These are phyloP conservation scores for Hyaena hyaena DNA, from an alignment of 2,113 vertebrate species.

Conservation along the genomic window DNA sequence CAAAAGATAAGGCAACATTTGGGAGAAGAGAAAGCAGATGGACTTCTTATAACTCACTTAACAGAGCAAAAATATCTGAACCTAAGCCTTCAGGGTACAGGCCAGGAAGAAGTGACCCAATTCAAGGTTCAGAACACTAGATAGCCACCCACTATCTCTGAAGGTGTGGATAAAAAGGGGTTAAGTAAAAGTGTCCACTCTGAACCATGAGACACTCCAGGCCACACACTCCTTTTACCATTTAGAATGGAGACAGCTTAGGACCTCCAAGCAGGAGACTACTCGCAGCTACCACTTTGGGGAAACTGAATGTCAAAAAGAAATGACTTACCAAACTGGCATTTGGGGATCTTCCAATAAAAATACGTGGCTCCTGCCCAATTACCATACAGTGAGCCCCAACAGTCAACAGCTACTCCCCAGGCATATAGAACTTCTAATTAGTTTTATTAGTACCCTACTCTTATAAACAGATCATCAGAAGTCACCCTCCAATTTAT, in stretches of 20 bases:
- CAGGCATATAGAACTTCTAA: rapidly evolving
- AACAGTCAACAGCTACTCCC: background rate
- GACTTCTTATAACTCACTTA: background rate
- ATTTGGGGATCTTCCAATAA: background rate
- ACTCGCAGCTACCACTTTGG: rapidly evolving
- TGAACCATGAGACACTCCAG: no score
- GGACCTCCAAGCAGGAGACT: rapidly evolving
- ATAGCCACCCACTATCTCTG: no score
- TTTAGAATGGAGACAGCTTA: background rate
- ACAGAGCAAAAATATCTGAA: background rate
- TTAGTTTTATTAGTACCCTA: background rate
- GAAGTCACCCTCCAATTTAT: background rate
- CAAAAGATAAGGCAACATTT: background rate
- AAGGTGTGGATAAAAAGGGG: background rate
- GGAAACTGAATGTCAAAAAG: background rate
- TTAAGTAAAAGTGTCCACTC: background rate
- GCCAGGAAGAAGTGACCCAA: no score
- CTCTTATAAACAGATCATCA: background rate
- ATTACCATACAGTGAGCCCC: no score
- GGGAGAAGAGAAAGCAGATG: background rate
- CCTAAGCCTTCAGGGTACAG: background rate
- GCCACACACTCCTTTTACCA: background rate
- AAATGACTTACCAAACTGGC: background rate
- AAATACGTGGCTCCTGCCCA: background rate
- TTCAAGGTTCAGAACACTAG: background rate